Base-by-base conservation (phyloP, 1,140 invertebrate species). In the Cecropterus lyciades region DNA sequence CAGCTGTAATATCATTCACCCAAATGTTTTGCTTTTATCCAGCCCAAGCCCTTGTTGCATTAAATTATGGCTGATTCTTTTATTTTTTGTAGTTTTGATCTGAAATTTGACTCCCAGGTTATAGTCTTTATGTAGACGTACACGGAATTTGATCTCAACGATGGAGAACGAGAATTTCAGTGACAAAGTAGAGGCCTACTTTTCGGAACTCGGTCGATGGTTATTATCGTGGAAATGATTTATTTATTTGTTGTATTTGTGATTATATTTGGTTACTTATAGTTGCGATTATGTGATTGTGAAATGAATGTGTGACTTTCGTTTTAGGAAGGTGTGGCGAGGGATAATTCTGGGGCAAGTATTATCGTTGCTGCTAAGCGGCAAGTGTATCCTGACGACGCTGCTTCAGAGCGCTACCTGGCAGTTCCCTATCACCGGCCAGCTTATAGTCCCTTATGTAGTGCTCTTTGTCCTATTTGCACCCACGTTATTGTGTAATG, bases 381-480 rank as follows among this genome's bases (percentile, higher is more conserved):
- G 95, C 46, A 96, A 96, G 81, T 96, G 95, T 63, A 94, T 96
- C 40, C 92, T 95, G 62, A 96, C 95, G 72, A 96, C 96, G 72
- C 92, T 96, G 56, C 93, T 97, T 24, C 96, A 96, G 77, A 94
- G 93, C 69, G 91, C 94, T 49, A 95, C 95, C 56, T 94, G 94
- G 70, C 94, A 96, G 46, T 94, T 95, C 64, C 93, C 96, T 27
- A 96, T 96, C 11, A 96, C 96, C 80, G 96, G 94, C 49, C 96
- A 97, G 89, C 95, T 95, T 77, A 94, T 97, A 75, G 93, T 96
- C n/a, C 96, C 96, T 64, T 98, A 98, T 85, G 92, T 95, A 57
- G 92, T 96, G 69, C 93, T 97, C 71, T 96, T 96, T 79, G 82
- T 96, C 69, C 94, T 97, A 52, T 97, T 96, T 79, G 96, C 95